These are phyloP conservation scores for Malurus melanocephalus DNA, from an alignment of 2,113 vertebrate species.

Conservation along the genomic window DNA sequence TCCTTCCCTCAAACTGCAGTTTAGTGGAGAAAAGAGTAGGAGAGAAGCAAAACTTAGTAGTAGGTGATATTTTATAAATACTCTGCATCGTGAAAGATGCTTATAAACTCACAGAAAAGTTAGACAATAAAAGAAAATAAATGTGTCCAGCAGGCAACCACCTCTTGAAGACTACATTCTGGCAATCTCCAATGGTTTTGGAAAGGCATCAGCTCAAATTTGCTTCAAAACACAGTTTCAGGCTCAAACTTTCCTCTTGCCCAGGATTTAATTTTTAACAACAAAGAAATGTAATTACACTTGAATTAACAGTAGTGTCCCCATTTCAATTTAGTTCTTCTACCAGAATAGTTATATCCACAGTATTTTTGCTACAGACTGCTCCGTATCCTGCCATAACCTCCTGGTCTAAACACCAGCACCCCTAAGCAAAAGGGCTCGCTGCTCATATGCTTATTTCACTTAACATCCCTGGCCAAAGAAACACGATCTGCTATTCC, in stretches of 20 bases:
- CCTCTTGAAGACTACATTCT: neutral
- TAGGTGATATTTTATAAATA: neutral
- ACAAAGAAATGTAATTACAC: constrained; percentile 21
- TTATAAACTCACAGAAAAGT: neutral
- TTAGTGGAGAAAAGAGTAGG: neutral
- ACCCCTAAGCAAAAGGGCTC: neutral
- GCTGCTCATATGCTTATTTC: neutral
- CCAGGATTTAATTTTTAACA: constrained; percentile 10
- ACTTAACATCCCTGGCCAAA: neutral
- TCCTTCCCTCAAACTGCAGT: neutral
- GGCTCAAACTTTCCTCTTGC: neutral
- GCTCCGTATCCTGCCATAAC: neutral
- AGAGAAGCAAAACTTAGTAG: neutral
- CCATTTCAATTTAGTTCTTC: constrained; percentile 1
- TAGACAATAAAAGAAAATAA: neutral
- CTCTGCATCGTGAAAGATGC: neutral
- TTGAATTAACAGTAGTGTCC: constrained; percentile 16
- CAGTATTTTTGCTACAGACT: neutral
- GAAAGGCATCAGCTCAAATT: neutral
- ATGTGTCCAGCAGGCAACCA: neutral
- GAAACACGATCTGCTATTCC: neutral
- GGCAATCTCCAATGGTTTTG: neutral
- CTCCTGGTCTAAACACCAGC: neutral
- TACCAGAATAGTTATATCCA: neutral
- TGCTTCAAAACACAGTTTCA: neutral